Conservation (phyloP, 2,113 vertebrate genomes). For the Hypomesus transpacificus region DNA sequence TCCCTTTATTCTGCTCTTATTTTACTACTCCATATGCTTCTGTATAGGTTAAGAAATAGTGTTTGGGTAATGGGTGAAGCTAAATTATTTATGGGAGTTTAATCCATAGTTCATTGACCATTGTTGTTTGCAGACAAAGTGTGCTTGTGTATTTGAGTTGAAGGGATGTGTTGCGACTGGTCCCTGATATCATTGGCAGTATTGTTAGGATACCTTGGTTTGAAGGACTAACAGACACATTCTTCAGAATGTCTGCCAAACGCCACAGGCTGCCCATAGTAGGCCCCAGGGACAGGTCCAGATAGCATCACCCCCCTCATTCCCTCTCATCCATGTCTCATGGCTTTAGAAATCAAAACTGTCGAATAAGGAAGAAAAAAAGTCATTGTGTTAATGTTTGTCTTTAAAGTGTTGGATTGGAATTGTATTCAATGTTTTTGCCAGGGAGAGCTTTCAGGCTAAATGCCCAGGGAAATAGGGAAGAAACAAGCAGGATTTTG, state of each 20-base stretch:
- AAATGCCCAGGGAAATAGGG: background rate
- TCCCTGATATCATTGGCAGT: background rate
- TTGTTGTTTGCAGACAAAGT: background rate
- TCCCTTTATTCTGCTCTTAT: too few species aligned
- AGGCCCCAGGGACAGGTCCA: background rate
- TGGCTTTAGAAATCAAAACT: background rate
- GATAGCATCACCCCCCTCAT: background rate
- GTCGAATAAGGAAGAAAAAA: background rate
- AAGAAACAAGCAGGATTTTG: slow-evolving; percentile 13
- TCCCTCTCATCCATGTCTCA: slow-evolving; percentile 26
- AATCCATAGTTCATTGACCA: too few species aligned
- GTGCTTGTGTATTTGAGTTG: background rate
- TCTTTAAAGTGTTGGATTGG: background rate
- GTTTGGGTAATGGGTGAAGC: too few species aligned
- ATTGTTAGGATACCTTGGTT: background rate
- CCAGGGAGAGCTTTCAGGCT: background rate
- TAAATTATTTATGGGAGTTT: too few species aligned
- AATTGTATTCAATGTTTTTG: background rate
- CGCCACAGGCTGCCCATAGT: slow-evolving; percentile 13
- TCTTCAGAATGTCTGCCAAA: slow-evolving; percentile 20
- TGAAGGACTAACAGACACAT: background rate
- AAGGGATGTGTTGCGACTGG: background rate
- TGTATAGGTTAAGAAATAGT: too few species aligned
- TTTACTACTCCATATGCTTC: too few species aligned
- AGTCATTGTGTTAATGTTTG: slow-evolving; percentile 9